Base-by-base conservation (phyloP, 2,113 vertebrate genomes). In the Halcyon senegalensis region DNA sequence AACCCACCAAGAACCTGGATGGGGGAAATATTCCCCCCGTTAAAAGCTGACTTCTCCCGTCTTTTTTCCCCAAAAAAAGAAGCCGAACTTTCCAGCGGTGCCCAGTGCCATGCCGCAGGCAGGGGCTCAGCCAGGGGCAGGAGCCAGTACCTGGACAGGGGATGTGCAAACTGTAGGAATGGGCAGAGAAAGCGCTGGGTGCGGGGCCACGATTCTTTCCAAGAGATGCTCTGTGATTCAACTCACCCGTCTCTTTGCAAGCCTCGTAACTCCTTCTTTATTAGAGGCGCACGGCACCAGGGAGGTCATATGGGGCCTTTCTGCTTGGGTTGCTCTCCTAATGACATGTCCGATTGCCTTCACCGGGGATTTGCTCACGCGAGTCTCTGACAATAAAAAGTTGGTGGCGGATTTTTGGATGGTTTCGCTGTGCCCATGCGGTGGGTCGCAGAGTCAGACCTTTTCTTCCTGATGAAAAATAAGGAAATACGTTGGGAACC, bases 221-320 rank as follows among this genome's bases (percentile, higher is more conserved):
- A 1, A 87, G 67, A 0, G 70, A 67, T 55, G 76, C 56, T 80
- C 58, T 50, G 25, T 24, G 70, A 56, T 77, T 59, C 63, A 24
- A 11, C 63, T 51, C 48, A 1, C 67, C 35, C 2, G 2, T 25
- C 31, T 53, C 79, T 84, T 33, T 13, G 39, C 41, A 4, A 87
- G 44, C 62, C 16, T 28, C 16, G 18, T 6, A 74, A 59, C 60
- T 96, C 59, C 75, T 30, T 78, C 68, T 89, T 87, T 63, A 44
- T 46, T 43, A 58, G 70, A 91, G 77, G 80, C 6, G 1, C 89
- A 75, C 23, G 6, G 90, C 78, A 87, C 70, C 7, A 17, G 72
- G 90, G 77, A 96, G 95, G 93, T 97, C 96, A 95, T 69, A 92
- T 91, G 96, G 94, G 95, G 88, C 95, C 89, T 95, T 96, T 97